Evolutionary conservation across 1,140 invertebrate genomes (phyloP), one percentile per base, ranked within the genome.

Genomic region (Microplitis mediator): DNA sequence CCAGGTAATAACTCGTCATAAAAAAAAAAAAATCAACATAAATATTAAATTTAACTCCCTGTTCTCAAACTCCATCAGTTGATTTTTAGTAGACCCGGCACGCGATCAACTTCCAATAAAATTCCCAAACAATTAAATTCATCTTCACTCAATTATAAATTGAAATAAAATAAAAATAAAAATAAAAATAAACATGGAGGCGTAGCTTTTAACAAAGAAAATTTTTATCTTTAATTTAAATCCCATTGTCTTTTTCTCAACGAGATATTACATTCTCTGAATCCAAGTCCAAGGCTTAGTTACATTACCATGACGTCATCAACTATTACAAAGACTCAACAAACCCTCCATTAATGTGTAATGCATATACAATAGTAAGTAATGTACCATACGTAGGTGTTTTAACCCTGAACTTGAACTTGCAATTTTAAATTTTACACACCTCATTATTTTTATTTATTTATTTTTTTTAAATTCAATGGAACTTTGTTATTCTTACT

Each of bases 311-410:
- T 64, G n/a, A 50, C 5, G 62, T 67, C 50, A 67, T 36, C 52
- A 23, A 56, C 23, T 56, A 13, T 39, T 36, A 36, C 14, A 13
- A 35, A 13, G 35, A 60, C 13, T n/a, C 4, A 13, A 36, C 34
- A 3, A n/a, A n/a, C 14, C 34, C 60, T 32, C 60, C 8, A 56
- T 16, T 56, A 23, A 56, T 4, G 52, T 56, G 52, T 56, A 56
- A 23, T 56, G n/a, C n/a, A n/a, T 56, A 56, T 35, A 65, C 35
- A 36, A 34, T 14, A 5, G 36, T 16, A 4, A 68, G 45, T 56
- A 68, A 68, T 34, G 16, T 9, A 31, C 35, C 16, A 8, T 71
- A 56, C 69, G 75, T 76, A 69, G 75, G 75, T 39, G 71, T 45
- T 16, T 54, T 56, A 16, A 32, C 35, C 36, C 13, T 58, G 39